Evolutionary conservation across 2,888 invertebrate species (phyloP), one percentile per base, ranked within the genome.

Genomic region (Tortrix viridana): DNA sequence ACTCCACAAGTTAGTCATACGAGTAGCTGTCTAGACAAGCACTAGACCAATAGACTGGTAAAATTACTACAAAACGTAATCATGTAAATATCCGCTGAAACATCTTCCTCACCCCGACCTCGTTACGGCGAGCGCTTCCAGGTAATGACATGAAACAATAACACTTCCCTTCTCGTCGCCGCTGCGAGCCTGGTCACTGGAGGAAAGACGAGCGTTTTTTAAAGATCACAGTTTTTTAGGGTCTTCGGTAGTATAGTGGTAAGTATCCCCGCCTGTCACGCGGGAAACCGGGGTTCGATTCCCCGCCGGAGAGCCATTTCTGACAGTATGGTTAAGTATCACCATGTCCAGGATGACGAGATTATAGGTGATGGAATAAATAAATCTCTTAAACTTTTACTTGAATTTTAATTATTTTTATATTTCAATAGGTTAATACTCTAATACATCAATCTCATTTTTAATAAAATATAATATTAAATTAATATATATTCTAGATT

Each of bases 281-380:
- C 92, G 92, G 91, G 92, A 92, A 92, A 92, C 92, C 91, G 89
- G 92, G 92, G 92, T 92, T 92, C 92, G 91, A 92, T 92, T 92
- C 92, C 92, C 92, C 89, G 92, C 90, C 89, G 91, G 86, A 85
- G 86, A 85, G 85, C 22, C 22, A 22, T 22, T 22, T 22, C 22
- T 22, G 22, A 22, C n/a, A n/a, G n/a, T n/a, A n/a, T n/a, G n/a
- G n/a, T n/a, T n/a, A n/a, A n/a, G n/a, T n/a, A n/a, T n/a, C n/a
- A n/a, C n/a, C n/a, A n/a, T n/a, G n/a, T n/a, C n/a, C n/a, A n/a
- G n/a, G n/a, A n/a, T n/a, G n/a, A n/a, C n/a, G n/a, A n/a, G n/a
- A n/a, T n/a, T n/a, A n/a, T n/a, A n/a, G n/a, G n/a, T n/a, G n/a
- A n/a, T n/a, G n/a, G n/a, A n/a, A n/a, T n/a, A n/a, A n/a, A n/a